Percentiles rank a stretch among this genome's conserved stretches.
These are phyloP conservation scores for Stramonita haemastoma DNA, from an alignment of 2,888 invertebrate genomes.

Conservation along the genomic window DNA sequence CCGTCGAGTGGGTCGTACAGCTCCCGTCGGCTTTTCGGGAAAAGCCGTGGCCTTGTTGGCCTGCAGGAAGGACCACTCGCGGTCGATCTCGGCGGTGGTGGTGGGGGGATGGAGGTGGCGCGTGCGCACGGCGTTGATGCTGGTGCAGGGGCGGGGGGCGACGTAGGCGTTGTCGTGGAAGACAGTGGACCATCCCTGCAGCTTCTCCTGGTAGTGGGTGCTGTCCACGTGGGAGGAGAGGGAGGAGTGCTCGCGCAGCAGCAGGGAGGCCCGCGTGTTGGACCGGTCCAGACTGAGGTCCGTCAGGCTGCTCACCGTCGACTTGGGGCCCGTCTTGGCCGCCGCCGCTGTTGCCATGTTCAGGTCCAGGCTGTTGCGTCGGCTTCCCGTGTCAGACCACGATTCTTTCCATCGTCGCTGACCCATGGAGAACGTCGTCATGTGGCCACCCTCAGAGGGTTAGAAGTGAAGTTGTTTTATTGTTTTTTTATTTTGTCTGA, in stretches of 20 bases:
- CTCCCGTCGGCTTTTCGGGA: constrained; percentile 47
- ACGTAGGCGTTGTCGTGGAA: constrained; percentile 7
- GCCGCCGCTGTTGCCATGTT: not conserved
- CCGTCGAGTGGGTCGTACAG: constrained; percentile 58
- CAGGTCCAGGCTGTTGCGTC: not conserved
- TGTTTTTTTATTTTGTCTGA: too few species aligned
- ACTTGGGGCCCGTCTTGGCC: not conserved
- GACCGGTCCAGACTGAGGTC: constrained; percentile 25
- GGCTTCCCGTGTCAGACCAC: not conserved
- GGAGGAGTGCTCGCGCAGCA: constrained; percentile 39
- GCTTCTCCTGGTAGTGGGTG: constrained; percentile 40
- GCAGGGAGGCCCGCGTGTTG: constrained; percentile 30
- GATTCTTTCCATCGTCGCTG: constrained; percentile 10
- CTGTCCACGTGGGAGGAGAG: constrained; percentile 38
- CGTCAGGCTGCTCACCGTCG: constrained; percentile 13
- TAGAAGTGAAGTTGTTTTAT: too few species aligned
- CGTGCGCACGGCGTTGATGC: constrained; percentile 29
- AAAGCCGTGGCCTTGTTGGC: constrained; percentile 31
- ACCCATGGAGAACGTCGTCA: constrained; percentile 27
- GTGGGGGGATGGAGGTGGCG: not conserved
- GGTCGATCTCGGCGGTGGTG: constrained; percentile 32
- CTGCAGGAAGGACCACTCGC: constrained; percentile 31
- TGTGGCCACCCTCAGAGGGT: not conserved
- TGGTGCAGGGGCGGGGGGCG: constrained; percentile 19
- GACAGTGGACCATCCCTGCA: constrained; percentile 36